These are phyloP conservation scores for Iguana delicatissima DNA, from an alignment of 2,797 vertebrate genomes.

Conservation along the genomic window DNA sequence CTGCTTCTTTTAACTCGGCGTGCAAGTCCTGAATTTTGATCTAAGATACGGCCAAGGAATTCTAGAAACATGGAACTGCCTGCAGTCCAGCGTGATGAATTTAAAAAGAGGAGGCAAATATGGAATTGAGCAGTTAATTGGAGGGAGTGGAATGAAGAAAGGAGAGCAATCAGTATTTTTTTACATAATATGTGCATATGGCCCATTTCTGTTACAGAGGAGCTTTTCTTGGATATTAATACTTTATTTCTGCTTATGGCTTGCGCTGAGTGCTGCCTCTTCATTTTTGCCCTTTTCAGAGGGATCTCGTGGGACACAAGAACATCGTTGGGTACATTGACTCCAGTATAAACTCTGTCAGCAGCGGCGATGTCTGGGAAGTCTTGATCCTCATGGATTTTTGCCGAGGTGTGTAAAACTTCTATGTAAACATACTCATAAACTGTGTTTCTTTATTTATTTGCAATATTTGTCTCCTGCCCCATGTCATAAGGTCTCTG, in stretches of 20 bases:
- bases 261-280: neutral
- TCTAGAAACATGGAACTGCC: neutral
- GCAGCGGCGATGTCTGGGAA: constrained; percentile 96
- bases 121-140: no score
- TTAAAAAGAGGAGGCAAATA: no score
- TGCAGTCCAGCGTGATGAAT: no score
- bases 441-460: no score
- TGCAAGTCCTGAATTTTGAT: neutral
- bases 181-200: neutral
- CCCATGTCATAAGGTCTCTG: no score
- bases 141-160: no score
- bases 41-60: neutral
- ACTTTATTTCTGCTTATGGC: neutral
- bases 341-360: constrained; percentile 93
- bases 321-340: constrained; percentile 98
- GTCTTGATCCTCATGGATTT: constrained; percentile 98
- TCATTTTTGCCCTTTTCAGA: constrained; percentile 76
- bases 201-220: neutral
- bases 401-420: constrained; percentile 89
- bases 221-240: neutral
- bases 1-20: neutral
- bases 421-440: fast-evolving
- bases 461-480: no score
- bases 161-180: neutral
- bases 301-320: constrained; percentile 94